phyloP scores from a whole-genome alignment of 2,797 vertebrate species.

The Acanthurus lineatus region DNA sequence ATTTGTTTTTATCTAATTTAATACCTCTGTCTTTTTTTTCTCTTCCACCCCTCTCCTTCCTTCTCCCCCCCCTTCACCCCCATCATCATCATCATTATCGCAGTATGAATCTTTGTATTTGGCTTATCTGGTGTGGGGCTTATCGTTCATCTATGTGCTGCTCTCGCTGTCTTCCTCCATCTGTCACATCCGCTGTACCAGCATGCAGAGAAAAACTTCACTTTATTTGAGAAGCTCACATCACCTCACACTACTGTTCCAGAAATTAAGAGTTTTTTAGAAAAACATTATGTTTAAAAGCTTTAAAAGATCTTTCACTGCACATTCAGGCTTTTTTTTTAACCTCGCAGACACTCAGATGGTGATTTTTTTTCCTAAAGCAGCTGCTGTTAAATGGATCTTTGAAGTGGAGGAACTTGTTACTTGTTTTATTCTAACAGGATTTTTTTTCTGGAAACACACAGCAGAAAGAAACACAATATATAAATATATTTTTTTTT shows the following conservation, averaged over 20 bases:
- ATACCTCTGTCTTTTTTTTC: constrained; percentile 9
- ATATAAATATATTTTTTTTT: not conserved
- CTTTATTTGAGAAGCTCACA: constrained; percentile 1
- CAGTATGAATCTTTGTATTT: constrained; percentile 52
- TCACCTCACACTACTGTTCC: constrained; percentile 23
- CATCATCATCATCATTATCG: constrained; percentile 13
- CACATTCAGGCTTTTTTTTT: not conserved
- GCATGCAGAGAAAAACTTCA: constrained; percentile 51
- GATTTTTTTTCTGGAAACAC: constrained; percentile 5
- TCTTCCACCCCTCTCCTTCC: not conserved
- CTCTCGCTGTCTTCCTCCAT: constrained; percentile 44
- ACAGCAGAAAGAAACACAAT: not conserved
- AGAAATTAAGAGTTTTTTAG: not conserved
- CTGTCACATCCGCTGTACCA: constrained; percentile 51
- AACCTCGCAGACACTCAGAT: not conserved
- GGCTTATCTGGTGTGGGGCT: constrained; percentile 59
- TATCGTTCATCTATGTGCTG: constrained; percentile 45
- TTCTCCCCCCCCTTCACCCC: not conserved
- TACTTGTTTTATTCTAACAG: not conserved
- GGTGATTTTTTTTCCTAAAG: not conserved
- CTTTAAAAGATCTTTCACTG: not conserved
- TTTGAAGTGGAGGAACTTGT: constrained; percentile 7
- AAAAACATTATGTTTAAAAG: constrained; percentile 16
- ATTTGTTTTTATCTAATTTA: constrained; percentile 18
- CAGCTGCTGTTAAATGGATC: constrained; percentile 4